A percentile compares a stretch with the other conserved stretches of the same genome.
phyloP scores from a whole-genome alignment of 2,888 invertebrate species.

The Heteropelma amictum region DNA sequence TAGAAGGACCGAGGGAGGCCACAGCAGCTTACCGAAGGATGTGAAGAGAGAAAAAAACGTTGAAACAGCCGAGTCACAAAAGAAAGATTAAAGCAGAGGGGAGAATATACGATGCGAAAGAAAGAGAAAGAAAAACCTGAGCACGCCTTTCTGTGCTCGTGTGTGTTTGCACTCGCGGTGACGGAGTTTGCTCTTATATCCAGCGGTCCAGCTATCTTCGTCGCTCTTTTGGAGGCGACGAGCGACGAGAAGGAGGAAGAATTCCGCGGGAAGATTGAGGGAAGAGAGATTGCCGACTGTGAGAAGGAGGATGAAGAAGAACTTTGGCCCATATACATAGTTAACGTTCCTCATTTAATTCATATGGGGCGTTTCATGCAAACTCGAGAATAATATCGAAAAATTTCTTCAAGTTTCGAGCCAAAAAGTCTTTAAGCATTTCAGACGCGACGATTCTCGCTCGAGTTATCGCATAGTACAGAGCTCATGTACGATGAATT shows the following conservation, averaged over 20 bases:
- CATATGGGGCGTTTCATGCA: conserved; percentile 9
- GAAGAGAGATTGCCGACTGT: conserved; percentile 38
- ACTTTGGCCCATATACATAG: conserved; percentile 20
- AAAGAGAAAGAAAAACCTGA: conserved; percentile 32
- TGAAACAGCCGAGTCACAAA: conserved; percentile 76
- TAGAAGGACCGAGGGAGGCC: conserved; percentile 22
- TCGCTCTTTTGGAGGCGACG: conserved; percentile 30
- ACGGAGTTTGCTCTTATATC: conserved; percentile 20
- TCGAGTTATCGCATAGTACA: too few species aligned
- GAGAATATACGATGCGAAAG: conserved; percentile 67
- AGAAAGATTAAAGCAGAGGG: conserved; percentile 73
- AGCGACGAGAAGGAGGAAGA: conserved; percentile 41
- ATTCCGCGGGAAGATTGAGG: conserved; percentile 33
- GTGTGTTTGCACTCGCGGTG: neutral
- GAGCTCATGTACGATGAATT: too few species aligned
- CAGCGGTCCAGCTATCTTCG: neutral
- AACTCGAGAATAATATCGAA: neutral
- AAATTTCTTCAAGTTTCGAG: neutral
- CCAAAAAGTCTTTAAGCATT: neutral
- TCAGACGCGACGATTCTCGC: too few species aligned
- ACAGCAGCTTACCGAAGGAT: conserved; percentile 67
- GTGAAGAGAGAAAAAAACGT: conserved; percentile 70
- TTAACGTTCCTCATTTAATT: conserved; percentile 16
- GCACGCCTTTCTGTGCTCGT: neutral
- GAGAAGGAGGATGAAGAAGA: conserved; percentile 23